A percentile compares a stretch with the other conserved stretches of the same genome.
Evolutionary conservation across 2,797 vertebrate genomes (phyloP).

Genomic region (Cirrhinus molitorella): DNA sequence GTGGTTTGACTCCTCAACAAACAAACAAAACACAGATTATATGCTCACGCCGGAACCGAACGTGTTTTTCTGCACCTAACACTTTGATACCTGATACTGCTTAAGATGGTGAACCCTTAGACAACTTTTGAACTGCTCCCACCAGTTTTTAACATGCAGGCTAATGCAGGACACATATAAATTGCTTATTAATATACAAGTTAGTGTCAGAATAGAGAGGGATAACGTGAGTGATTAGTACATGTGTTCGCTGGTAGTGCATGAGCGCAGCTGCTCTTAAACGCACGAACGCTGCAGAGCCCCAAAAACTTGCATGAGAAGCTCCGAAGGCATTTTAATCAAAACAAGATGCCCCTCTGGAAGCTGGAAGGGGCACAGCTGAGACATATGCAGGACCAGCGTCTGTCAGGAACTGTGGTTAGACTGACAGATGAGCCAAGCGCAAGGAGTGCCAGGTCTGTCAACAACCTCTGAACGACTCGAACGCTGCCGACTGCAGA

Average conservation of each 20-base stretch:
- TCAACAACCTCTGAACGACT: constrained; percentile 31
- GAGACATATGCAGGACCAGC: constrained; percentile 48
- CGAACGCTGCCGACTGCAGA: constrained; percentile 4
- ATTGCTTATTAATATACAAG: constrained; percentile 20
- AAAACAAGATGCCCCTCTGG: constrained; percentile 67
- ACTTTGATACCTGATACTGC: constrained; percentile 47
- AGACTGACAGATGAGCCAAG: constrained; percentile 46
- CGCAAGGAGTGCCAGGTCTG: constrained; percentile 44
- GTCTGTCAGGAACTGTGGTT: constrained; percentile 48
- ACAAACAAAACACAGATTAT: constrained; percentile 22
- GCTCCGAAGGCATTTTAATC: constrained; percentile 68
- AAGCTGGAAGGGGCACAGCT: constrained; percentile 58
- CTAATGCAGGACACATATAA: constrained; percentile 8
- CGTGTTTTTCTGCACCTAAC: not conserved
- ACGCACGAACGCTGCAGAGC: constrained; percentile 42
- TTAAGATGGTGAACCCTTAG: constrained; percentile 10
- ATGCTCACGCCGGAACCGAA: constrained; percentile 13
- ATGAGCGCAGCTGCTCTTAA: constrained; percentile 56
- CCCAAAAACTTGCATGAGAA: constrained; percentile 64
- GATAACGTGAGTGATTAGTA: constrained; percentile 57
- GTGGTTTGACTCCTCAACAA: constrained; percentile 46
- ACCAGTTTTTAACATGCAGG: not conserved
- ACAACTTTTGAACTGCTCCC: not conserved
- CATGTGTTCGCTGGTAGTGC: constrained; percentile 44
- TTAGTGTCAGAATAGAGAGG: constrained; percentile 23